These are phyloP conservation scores for Trypoxylon attenuatum DNA, from an alignment of 2,888 invertebrate species.

Conservation along the genomic window DNA sequence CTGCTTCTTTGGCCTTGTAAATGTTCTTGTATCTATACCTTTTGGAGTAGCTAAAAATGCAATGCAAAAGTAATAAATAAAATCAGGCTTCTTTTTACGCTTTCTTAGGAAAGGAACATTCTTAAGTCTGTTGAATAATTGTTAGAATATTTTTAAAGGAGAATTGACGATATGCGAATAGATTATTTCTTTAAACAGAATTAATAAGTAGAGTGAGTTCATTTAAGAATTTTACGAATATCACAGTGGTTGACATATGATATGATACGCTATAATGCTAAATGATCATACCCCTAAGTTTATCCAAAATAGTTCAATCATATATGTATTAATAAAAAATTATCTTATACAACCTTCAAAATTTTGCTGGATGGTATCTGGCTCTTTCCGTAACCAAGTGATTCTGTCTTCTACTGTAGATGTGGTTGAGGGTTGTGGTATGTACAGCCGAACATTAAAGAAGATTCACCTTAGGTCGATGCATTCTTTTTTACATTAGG, in stretches of 20 bases:
- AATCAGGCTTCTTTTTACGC: too few species aligned
- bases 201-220: too few species aligned
- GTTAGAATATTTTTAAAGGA: too few species aligned
- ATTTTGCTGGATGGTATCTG: slow-evolving; percentile 34
- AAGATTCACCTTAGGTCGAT: background rate
- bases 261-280: too few species aligned
- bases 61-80: background rate
- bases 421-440: slow-evolving; percentile 37
- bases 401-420: slow-evolving; percentile 43
- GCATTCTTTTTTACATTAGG: background rate
- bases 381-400: slow-evolving; percentile 53
- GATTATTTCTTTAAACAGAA: too few species aligned
- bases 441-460: slow-evolving; percentile 49
- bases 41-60: slow-evolving; percentile 52
- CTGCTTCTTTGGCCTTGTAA: slow-evolving; percentile 81
- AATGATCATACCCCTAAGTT: too few species aligned
- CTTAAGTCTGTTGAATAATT: too few species aligned
- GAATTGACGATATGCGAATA: too few species aligned
- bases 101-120: too few species aligned
- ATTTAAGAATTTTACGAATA: too few species aligned
- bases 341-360: background rate
- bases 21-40: slow-evolving; percentile 81
- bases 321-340: background rate
- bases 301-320: background rate
- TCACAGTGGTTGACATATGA: too few species aligned